phyloP scores from a whole-genome alignment of 2,797 vertebrate species.

The Potorous gilbertii region DNA sequence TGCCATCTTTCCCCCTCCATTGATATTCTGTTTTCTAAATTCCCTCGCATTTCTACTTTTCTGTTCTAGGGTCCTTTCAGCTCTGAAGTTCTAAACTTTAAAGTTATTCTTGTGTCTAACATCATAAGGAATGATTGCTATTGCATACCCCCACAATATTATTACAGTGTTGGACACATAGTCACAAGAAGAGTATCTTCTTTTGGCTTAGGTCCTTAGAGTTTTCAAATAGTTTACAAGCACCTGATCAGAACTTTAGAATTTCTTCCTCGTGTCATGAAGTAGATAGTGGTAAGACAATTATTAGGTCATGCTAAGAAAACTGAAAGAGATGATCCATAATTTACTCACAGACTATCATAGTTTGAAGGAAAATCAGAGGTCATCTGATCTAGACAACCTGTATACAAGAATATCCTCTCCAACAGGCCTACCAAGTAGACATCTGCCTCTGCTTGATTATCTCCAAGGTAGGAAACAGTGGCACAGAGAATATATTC shows the following conservation, averaged over 20 bases:
- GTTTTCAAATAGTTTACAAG: neutral
- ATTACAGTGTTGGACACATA: neutral
- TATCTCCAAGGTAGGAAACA: neutral
- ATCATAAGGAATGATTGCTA: neutral
- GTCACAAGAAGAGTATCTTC: neutral
- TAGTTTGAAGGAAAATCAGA: neutral
- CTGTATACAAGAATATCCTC: neutral
- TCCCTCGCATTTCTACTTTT: neutral
- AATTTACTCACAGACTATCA: neutral
- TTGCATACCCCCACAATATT: neutral
- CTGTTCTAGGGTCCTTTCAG: neutral
- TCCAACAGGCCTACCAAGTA: neutral
- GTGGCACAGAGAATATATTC: neutral
- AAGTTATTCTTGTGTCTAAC: neutral
- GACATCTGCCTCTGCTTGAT: neutral
- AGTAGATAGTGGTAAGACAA: neutral
- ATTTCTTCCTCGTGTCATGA: neutral
- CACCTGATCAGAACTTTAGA: neutral
- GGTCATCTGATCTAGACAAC: neutral
- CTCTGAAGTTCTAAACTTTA: neutral
- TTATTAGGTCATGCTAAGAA: neutral
- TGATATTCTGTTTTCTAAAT: neutral
- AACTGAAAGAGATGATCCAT: neutral
- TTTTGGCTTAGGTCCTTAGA: neutral
- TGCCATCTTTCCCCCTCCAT: neutral